A percentile compares a stretch with the other conserved stretches of the same genome.
Conservation (phyloP, 1,140 invertebrate genomes). For the Palaemon carinicauda region DNA sequence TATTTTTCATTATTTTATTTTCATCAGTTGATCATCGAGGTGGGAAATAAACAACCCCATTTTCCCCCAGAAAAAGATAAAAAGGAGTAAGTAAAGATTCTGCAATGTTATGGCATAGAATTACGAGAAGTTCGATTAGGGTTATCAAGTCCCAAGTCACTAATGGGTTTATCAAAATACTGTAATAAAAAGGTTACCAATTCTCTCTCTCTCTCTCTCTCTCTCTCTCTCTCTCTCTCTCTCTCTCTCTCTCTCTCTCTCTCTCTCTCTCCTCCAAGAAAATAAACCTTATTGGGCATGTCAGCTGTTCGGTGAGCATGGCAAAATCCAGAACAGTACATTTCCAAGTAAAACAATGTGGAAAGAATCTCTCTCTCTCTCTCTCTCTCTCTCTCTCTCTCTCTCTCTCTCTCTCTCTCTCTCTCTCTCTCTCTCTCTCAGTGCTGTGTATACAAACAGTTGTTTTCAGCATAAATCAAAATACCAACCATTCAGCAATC, state of each 20-base stretch:
- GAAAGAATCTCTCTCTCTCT: background rate
- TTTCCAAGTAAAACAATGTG: background rate
- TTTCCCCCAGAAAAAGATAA: background rate
- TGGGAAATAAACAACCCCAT: background rate
- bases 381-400: slow-evolving; percentile 9
- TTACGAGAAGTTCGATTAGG: no score
- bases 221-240: no score
- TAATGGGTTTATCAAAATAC: no score
- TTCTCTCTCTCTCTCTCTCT: no score
- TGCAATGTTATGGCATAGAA: no score
- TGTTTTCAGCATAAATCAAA: background rate
- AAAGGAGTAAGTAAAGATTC: background rate
- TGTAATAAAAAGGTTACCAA: no score
- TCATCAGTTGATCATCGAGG: background rate
- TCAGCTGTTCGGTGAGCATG: background rate
- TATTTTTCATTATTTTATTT: slow-evolving; percentile 34
- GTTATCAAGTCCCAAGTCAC: no score
- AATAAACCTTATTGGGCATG: no score
- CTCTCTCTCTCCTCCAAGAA: no score
- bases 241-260: no score
- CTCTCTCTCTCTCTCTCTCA: background rate
- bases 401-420: background rate
- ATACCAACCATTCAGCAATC: background rate
- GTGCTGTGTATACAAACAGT: no score
- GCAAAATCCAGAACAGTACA: background rate